Conservation (phyloP, 2,888 invertebrate genomes). For the Diachrysia chrysitis region DNA sequence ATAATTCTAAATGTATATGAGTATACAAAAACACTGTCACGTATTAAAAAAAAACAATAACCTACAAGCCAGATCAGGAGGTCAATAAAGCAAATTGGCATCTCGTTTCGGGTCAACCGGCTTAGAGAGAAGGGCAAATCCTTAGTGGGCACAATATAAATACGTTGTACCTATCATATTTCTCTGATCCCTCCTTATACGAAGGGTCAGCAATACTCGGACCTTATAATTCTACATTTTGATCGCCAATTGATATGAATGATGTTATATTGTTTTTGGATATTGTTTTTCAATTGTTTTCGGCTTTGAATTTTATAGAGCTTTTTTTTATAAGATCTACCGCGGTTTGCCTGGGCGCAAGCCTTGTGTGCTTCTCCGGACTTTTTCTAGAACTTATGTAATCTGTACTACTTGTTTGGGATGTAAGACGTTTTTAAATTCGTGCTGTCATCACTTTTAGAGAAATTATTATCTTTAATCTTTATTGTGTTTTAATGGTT, state of each 20-base stretch:
- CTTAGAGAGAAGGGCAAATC: constrained; percentile 84
- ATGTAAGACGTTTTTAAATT: background rate
- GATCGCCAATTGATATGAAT: constrained; percentile 72
- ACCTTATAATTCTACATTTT: constrained; percentile 69
- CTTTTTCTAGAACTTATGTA: no score
- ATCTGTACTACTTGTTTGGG: background rate
- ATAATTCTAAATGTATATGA: no score
- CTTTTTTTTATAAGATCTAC: no score
- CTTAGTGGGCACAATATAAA: constrained; percentile 87
- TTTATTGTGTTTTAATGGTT: no score
- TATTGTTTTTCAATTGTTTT: constrained; percentile 24
- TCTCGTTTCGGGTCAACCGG: constrained; percentile 83
- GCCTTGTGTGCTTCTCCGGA: no score
- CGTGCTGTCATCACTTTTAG: background rate
- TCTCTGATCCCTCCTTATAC: constrained; percentile 84
- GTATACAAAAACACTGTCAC: no score
- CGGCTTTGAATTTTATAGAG: constrained; percentile 16
- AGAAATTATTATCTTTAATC: background rate
- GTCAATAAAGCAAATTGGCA: constrained; percentile 83
- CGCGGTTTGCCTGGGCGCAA: no score
- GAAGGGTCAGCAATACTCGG: constrained; percentile 81
- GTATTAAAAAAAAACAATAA: constrained; percentile 43
- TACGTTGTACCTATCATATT: constrained; percentile 84
- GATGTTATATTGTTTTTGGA: constrained; percentile 71
- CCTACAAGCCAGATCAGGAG: constrained; percentile 70